Conservation (phyloP, 2,888 invertebrate genomes). For the Netelia virgata region DNA sequence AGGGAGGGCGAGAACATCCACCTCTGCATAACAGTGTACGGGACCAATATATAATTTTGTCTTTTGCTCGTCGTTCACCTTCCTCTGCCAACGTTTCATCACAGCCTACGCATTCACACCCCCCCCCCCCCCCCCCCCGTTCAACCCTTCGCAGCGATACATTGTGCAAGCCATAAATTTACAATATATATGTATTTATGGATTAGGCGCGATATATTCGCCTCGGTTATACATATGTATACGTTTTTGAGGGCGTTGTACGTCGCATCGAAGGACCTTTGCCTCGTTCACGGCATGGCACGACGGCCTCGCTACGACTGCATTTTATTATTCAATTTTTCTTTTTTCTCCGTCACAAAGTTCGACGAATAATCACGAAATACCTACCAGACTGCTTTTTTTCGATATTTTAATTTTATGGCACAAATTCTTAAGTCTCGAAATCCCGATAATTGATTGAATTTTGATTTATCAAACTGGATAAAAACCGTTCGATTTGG, state of each 20-base stretch:
- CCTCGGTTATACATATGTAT: constrained; percentile 64
- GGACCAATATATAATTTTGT: constrained; percentile 72
- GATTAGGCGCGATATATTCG: constrained; percentile 67
- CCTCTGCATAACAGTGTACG: constrained; percentile 63
- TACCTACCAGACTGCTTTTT: too few species aligned
- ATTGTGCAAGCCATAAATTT: constrained; percentile 71
- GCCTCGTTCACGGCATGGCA: constrained; percentile 21
- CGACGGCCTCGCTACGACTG: constrained; percentile 41
- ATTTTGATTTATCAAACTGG: too few species aligned
- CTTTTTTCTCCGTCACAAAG: constrained; percentile 37
- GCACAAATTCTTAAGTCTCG: too few species aligned
- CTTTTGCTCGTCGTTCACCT: constrained; percentile 36
- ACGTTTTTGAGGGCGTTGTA: constrained; percentile 58
- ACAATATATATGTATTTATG: constrained; percentile 76
- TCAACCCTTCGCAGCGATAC: constrained; percentile 52
- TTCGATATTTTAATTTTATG: too few species aligned
- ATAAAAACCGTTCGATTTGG: too few species aligned
- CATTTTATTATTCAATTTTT: constrained; percentile 51
- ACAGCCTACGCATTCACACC: constrained; percentile 44
- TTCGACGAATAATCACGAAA: constrained; percentile 35
- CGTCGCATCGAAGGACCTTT: constrained; percentile 56
- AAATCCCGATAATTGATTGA: too few species aligned
- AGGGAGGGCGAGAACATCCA: constrained; percentile 26
- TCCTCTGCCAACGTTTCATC: constrained; percentile 49
- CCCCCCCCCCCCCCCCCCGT: constrained; percentile 29